phyloP scores from a whole-genome alignment of 2,888 invertebrate genomes.

The Drosophila putrida region DNA sequence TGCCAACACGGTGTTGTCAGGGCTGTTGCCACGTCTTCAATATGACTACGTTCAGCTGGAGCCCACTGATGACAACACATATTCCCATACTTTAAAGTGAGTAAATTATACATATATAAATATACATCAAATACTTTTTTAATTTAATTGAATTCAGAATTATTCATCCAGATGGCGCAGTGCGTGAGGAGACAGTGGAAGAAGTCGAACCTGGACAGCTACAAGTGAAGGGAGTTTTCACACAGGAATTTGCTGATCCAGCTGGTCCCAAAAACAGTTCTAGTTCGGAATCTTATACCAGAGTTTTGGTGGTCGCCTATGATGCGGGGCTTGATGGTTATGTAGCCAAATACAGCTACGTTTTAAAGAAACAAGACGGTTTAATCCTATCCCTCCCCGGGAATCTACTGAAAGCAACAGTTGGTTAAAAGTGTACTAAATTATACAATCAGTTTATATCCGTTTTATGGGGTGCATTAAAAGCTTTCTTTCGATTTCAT shows the following conservation, averaged over 20 bases:
- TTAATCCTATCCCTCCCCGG: not conserved
- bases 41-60: constrained; percentile 17
- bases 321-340: constrained; percentile 43
- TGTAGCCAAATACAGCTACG: constrained; percentile 38
- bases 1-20: constrained; percentile 11
- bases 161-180: constrained; percentile 2
- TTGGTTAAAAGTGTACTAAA: constrained; percentile 21
- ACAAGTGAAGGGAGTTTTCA: constrained; percentile 24
- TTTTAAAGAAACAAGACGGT: not conserved
- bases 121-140: not conserved
- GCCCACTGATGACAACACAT: constrained; percentile 32
- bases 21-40: constrained; percentile 32
- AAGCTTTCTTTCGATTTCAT: not conserved
- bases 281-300: not conserved
- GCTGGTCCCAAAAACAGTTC: not conserved
- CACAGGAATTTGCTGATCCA: constrained; percentile 7
- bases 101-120: not conserved
- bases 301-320: constrained; percentile 29
- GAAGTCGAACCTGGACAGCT: constrained; percentile 26
- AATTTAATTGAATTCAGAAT: constrained; percentile 6
- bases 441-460: not conserved
- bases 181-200: constrained; percentile 41
- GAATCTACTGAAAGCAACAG: constrained; percentile 9
- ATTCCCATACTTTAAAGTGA: constrained; percentile 17
- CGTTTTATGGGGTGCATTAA: not conserved